Percentiles rank a stretch among this genome's conserved stretches.
Evolutionary conservation across 2,888 invertebrate genomes (phyloP).

Genomic region (Cheilosia pagana): DNA sequence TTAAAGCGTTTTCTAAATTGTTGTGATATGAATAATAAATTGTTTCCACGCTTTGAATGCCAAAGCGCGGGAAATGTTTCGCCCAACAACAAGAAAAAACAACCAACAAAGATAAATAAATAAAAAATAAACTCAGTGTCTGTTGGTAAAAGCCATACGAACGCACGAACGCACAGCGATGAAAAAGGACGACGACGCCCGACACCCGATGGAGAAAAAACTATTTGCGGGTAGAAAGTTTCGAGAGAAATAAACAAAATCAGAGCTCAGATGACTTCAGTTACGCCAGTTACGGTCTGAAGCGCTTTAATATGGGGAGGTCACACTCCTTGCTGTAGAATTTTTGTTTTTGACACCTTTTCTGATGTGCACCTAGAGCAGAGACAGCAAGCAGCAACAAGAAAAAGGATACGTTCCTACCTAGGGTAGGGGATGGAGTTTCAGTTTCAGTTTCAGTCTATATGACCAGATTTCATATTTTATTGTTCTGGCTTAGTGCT

Average conservation of each 20-base stretch:
- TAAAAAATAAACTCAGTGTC: constrained; percentile 5
- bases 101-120: constrained; percentile 10
- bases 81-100: constrained; percentile 3
- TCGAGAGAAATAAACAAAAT: constrained; percentile 5
- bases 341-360: constrained; percentile 44
- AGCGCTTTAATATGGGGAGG: constrained; percentile 39
- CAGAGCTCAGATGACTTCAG: constrained; percentile 19
- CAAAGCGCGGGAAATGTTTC: constrained; percentile 40
- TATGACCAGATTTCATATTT: constrained; percentile 45
- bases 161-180: constrained; percentile 68
- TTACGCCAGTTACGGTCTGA: constrained; percentile 36
- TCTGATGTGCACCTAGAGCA: not conserved
- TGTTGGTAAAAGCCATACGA: constrained; percentile 49
- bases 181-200: constrained; percentile 11
- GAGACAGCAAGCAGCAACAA: not conserved
- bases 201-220: constrained; percentile 9
- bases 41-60: constrained; percentile 72
- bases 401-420: not conserved
- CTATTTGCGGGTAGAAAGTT: constrained; percentile 34
- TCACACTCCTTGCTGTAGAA: constrained; percentile 20
- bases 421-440: constrained; percentile 13
- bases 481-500: constrained; percentile 42
- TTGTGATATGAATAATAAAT: constrained; percentile 83
- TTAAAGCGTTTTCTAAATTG: constrained; percentile 63
- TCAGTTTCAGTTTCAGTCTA: constrained; percentile 22